Conservation (phyloP, 2,888 invertebrate genomes). For the Aethes cnicana region DNA sequence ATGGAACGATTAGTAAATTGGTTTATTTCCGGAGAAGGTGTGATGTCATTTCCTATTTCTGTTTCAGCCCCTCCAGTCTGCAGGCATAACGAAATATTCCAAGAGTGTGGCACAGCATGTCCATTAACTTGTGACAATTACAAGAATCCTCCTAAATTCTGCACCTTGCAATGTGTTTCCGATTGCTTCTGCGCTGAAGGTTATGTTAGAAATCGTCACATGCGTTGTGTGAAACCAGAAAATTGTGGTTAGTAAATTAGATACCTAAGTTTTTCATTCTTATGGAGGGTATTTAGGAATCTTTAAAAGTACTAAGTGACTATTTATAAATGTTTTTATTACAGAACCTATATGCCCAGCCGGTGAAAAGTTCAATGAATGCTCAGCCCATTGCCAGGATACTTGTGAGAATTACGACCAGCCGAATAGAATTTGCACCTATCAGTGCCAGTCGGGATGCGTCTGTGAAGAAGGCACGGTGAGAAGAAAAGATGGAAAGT, state of each 20-base stretch:
- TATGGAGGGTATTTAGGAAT: too few species aligned
- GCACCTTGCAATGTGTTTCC: conserved; percentile 12
- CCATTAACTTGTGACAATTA: conserved; percentile 23
- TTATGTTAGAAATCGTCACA: conserved; percentile 8
- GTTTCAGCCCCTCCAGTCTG: conserved; percentile 17
- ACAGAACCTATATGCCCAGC: conserved; percentile 24
- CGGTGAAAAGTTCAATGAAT: conserved; percentile 3
- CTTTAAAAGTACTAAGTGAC: too few species aligned
- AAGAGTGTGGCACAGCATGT: conserved; percentile 21
- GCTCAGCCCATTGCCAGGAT: conserved; percentile 25
- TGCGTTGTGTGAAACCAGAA: conserved; percentile 13
- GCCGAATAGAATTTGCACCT: conserved; percentile 22
- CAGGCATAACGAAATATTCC: conserved; percentile 12
- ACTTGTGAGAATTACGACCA: conserved; percentile 30
- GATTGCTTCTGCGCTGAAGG: conserved; percentile 11
- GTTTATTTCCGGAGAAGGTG: not conserved
- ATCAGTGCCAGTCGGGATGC: conserved; percentile 30
- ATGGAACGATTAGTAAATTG: too few species aligned
- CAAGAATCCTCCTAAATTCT: conserved; percentile 4
- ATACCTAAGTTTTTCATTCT: too few species aligned
- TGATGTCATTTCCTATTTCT: not conserved
- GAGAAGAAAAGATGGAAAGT: conserved; percentile 25
- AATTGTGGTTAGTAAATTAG: conserved; percentile 21
- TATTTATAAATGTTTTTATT: too few species aligned
- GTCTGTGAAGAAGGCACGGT: conserved; percentile 29